Percentiles rank a stretch among this genome's conserved stretches.
Conservation (phyloP, 1,140 invertebrate species). For the Maniola jurtina region DNA sequence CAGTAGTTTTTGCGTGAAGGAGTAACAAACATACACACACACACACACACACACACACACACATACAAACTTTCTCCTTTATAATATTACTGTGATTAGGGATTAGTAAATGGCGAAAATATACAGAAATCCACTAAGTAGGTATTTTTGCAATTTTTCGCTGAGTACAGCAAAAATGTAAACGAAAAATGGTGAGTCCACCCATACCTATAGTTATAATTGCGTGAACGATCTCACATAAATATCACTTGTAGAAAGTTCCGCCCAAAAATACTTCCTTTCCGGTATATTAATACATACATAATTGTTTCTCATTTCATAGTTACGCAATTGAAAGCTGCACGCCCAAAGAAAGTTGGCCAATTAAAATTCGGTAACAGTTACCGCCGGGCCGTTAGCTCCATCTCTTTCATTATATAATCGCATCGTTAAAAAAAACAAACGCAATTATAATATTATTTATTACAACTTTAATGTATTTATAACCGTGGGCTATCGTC, state of each 20-base stretch:
- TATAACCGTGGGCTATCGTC: neutral
- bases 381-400: constrained; percentile 25
- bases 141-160: constrained; percentile 10
- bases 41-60: too few relatives aligned
- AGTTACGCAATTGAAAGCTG: constrained; percentile 60
- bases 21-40: too few relatives aligned
- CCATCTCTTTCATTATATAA: constrained; percentile 26
- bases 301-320: constrained; percentile 71
- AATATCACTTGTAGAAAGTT: constrained; percentile 56
- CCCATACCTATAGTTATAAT: constrained; percentile 27
- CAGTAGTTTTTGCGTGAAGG: too few relatives aligned
- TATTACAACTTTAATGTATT: constrained; percentile 4
- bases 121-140: too few relatives aligned
- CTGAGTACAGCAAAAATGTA: constrained; percentile 2
- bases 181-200: neutral
- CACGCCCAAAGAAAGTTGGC: constrained; percentile 62
- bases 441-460: constrained; percentile 14
- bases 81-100: neutral
- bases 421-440: constrained; percentile 13
- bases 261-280: constrained; percentile 51
- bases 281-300: constrained; percentile 69
- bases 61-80: neutral
- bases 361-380: constrained; percentile 71
- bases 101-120: neutral
- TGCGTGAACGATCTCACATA: constrained; percentile 54